A percentile compares a stretch with the other conserved stretches of the same genome.
Evolutionary conservation across 2,113 vertebrate species (phyloP).

Genomic region (Artemisiospiza belli): DNA sequence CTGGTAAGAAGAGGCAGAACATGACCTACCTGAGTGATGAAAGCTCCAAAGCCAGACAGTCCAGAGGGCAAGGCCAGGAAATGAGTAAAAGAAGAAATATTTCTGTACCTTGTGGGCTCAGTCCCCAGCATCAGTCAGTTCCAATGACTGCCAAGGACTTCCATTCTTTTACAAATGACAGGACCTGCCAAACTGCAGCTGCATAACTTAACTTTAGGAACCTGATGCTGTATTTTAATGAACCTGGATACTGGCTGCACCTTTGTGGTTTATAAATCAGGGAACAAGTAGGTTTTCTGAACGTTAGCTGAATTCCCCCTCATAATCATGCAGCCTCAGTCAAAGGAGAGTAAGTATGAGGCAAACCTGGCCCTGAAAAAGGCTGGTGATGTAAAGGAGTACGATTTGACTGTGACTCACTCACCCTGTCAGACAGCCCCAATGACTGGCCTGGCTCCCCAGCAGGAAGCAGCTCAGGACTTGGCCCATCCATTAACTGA

Average conservation of each 20-base stretch:
- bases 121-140: background rate
- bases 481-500: background rate
- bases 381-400: background rate
- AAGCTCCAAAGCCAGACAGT: background rate
- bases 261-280: background rate
- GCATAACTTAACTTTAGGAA: background rate
- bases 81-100: background rate
- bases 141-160: background rate
- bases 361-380: background rate
- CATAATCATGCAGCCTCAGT: background rate
- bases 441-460: background rate
- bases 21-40: constrained; percentile 2
- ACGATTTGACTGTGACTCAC: constrained; percentile 25
- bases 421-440: background rate
- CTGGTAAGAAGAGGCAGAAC: background rate
- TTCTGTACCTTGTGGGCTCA: background rate
- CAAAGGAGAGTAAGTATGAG: background rate
- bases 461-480: background rate
- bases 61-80: background rate
- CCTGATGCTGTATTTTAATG: background rate
- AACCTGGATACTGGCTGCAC: background rate
- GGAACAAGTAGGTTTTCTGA: background rate
- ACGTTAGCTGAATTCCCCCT: background rate
- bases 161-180: background rate
- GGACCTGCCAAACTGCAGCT: background rate